Evolutionary conservation across 2,797 vertebrate species (phyloP).

Genomic region (Peromyscus attwateri): DNA sequence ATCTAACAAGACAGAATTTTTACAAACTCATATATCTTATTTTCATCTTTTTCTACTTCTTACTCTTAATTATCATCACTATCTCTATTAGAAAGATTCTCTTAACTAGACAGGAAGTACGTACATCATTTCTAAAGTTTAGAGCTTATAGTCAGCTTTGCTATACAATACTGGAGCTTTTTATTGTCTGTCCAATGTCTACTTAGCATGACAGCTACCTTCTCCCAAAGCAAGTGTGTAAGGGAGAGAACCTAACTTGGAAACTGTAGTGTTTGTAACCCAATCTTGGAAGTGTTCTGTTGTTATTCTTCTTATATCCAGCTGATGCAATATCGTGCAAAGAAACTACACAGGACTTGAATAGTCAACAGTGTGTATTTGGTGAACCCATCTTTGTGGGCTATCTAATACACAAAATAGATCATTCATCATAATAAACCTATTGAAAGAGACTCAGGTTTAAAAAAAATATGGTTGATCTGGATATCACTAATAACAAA

Average conservation of each 20-base stretch:
- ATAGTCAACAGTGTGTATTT: neutral
- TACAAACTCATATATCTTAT: too few species aligned
- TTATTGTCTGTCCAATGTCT: neutral
- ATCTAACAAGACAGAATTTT: too few species aligned
- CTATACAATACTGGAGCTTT: too few species aligned
- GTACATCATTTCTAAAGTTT: too few species aligned
- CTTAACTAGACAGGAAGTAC: too few species aligned
- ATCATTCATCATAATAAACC: neutral
- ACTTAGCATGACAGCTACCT: neutral
- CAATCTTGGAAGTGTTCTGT: neutral
- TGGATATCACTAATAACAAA: neutral
- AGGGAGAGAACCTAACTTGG: neutral
- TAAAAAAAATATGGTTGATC: neutral
- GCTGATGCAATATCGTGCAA: neutral
- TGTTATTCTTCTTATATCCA: neutral
- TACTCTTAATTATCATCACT: too few species aligned
- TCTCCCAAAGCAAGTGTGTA: neutral
- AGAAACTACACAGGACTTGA: neutral
- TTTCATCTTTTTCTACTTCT: too few species aligned
- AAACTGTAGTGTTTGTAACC: neutral
- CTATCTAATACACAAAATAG: neutral
- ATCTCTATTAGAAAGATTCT: too few species aligned
- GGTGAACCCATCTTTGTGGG: neutral
- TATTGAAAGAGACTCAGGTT: neutral
- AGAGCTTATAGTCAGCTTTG: too few species aligned